Evolutionary conservation across 1,140 invertebrate species (phyloP), one percentile per base, ranked within the genome.

Genomic region (Temnothorax longispinosus): DNA sequence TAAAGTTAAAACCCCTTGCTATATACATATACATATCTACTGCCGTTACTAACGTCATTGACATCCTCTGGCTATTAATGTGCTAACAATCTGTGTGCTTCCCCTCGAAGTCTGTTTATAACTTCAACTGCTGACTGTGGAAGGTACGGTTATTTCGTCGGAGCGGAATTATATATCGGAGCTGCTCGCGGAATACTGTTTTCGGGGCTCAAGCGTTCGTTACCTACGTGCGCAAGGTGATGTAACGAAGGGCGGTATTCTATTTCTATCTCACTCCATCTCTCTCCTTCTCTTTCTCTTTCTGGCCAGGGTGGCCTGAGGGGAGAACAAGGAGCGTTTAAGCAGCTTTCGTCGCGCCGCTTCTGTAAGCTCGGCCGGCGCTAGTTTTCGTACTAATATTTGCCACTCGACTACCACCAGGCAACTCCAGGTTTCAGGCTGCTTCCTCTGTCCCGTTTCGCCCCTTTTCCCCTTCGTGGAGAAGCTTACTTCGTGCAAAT

Each of bases 361-460:
- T 93, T 92, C 89, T 88, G 91, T 90, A 91, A 92, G 91, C 92
- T 92, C 90, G 88, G 87, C 91, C 93, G n/a, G 89, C 91, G 89
- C 91, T 91, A 93, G 93, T 95, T 95, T 94, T 95, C 94, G 87
- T 95, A 94, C 94, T 95, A 95, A 95, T 95, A 95, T 95, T 95
- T 95, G 94, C 94, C 93, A 94, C 93, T 95, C 93, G 93, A 94
- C 93, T 94, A 93, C 90, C 64, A 90, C 88, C 91, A 58, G 65
- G 81, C 89, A 78, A 69, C 74, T 82, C 86, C 64, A 54, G 76
- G 74, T 88, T 88, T 88, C 86, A 64, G 65, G 11, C 75, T 84
- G 54, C 52, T 32, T 67, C 21, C 65, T 82, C 47, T 84, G 47
- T 67, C 81, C 81, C 72, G 87, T 50, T 56, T 65, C 58, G 32